Conservation (phyloP, 2,113 vertebrate species). For the Scartelaos histophorus region DNA sequence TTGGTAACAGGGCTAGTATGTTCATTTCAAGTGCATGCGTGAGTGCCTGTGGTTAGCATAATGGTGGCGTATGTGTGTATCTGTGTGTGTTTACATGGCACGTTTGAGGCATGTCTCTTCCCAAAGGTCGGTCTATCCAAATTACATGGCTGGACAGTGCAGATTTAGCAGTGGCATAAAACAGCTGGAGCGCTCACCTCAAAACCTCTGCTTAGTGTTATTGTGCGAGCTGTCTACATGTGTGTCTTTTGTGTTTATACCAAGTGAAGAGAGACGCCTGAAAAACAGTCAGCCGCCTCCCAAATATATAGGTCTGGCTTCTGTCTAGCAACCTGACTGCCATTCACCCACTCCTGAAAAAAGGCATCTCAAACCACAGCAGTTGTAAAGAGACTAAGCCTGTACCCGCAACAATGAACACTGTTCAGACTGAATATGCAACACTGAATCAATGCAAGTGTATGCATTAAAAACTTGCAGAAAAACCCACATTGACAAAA, state of each 20-base stretch:
- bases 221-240: slow-evolving; percentile 51
- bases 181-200: slow-evolving; percentile 57
- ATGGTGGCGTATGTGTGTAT: slow-evolving; percentile 18
- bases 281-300: slow-evolving; percentile 29
- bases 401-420: slow-evolving; percentile 28
- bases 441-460: slow-evolving; percentile 6
- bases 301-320: slow-evolving; percentile 31
- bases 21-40: slow-evolving; percentile 44
- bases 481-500: not conserved
- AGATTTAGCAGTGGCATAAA: slow-evolving; percentile 63
- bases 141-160: slow-evolving; percentile 61
- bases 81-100: slow-evolving; percentile 28
- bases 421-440: slow-evolving; percentile 23
- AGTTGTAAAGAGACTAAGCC: slow-evolving; percentile 40
- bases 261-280: slow-evolving; percentile 27
- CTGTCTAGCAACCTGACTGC: slow-evolving; percentile 20
- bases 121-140: slow-evolving; percentile 31
- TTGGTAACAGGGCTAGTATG: slow-evolving; percentile 36
- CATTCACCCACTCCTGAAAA: slow-evolving; percentile 24
- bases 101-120: slow-evolving; percentile 28
- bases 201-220: slow-evolving; percentile 29
- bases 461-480: not conserved
- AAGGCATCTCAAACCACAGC: slow-evolving; percentile 28
- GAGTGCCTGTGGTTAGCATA: slow-evolving; percentile 38
- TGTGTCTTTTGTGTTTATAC: slow-evolving; percentile 34